A percentile compares a stretch with the other conserved stretches of the same genome.
phyloP scores from a whole-genome alignment of 2,797 vertebrate species.

The Gila robusta region DNA sequence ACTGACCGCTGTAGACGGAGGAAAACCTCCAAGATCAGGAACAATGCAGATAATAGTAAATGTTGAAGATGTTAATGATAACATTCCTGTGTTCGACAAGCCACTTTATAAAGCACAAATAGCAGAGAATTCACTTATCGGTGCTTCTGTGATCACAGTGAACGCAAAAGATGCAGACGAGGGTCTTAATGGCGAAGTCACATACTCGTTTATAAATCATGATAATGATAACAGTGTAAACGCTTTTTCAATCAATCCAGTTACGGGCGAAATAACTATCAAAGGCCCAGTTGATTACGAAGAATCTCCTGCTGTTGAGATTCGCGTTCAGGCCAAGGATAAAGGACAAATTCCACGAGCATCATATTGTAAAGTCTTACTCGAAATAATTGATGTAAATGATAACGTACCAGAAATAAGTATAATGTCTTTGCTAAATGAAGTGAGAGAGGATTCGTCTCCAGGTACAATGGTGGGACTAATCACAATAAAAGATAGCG shows the following conservation, averaged over 20 bases:
- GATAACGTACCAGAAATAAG: slow-evolving; percentile 66
- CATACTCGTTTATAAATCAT: slow-evolving; percentile 73
- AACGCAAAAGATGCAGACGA: slow-evolving; percentile 76
- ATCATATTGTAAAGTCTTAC: slow-evolving; percentile 66
- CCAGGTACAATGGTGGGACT: slow-evolving; percentile 65
- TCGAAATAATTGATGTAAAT: slow-evolving; percentile 63
- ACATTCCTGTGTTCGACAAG: slow-evolving; percentile 72
- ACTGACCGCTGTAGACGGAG: slow-evolving; percentile 73
- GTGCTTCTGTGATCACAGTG: slow-evolving; percentile 63
- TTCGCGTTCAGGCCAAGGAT: slow-evolving; percentile 85
- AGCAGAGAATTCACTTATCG: slow-evolving; percentile 64
- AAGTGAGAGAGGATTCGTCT: slow-evolving; percentile 63
- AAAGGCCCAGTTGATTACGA: slow-evolving; percentile 83
- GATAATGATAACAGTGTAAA: slow-evolving; percentile 67
- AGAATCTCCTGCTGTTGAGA: slow-evolving; percentile 81
- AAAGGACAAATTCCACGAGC: slow-evolving; percentile 74
- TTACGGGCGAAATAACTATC: slow-evolving; percentile 80
- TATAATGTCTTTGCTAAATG: slow-evolving; percentile 56
- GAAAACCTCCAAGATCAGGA: slow-evolving; percentile 64
- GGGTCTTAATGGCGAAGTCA: slow-evolving; percentile 71
- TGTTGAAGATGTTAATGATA: slow-evolving; percentile 76
- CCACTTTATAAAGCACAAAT: slow-evolving; percentile 72
- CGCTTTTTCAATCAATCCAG: slow-evolving; percentile 63
- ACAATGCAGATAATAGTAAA: slow-evolving; percentile 55
- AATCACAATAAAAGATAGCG: slow-evolving; percentile 65